A percentile compares a stretch with the other conserved stretches of the same genome.
Conservation (phyloP, 2,113 vertebrate genomes). For the Thymallus thymallus region DNA sequence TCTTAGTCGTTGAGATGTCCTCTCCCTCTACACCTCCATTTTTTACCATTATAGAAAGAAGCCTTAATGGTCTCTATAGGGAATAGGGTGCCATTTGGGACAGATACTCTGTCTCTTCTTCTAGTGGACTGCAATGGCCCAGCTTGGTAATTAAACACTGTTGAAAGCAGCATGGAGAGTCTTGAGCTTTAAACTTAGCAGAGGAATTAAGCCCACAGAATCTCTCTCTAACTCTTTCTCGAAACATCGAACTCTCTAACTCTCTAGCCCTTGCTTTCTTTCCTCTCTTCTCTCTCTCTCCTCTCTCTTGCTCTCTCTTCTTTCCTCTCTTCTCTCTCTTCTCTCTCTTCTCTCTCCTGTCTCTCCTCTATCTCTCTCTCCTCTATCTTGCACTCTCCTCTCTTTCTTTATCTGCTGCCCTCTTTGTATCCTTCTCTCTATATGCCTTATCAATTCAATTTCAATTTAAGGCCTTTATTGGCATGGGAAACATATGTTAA, state of each 20-base stretch:
- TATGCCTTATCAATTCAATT: too few relatives aligned
- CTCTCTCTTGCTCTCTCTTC: too few relatives aligned
- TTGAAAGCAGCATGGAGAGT: constrained; percentile 10
- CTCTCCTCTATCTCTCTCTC: background rate
- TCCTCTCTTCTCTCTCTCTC: too few relatives aligned
- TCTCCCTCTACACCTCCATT: background rate
- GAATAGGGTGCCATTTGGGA: too few relatives aligned
- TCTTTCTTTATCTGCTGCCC: background rate
- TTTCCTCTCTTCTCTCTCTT: too few relatives aligned
- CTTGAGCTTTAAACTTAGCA: constrained; percentile 32
- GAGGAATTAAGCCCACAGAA: constrained; percentile 30
- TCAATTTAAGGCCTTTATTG: too few relatives aligned
- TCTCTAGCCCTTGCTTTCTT: too few relatives aligned
- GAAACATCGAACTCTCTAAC: too few relatives aligned
- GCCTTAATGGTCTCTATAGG: too few relatives aligned
- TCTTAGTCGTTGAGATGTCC: background rate
- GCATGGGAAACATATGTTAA: too few relatives aligned
- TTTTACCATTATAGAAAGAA: background rate
- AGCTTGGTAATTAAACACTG: constrained; percentile 22
- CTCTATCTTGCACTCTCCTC: background rate
- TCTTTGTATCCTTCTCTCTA: background rate
- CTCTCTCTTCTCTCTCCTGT: too few relatives aligned
- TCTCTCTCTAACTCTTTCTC: background rate
- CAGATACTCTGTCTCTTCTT: too few relatives aligned
- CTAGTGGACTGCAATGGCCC: background rate